A percentile compares a stretch with the other conserved stretches of the same genome.
phyloP scores from a whole-genome alignment of 2,113 vertebrate species.

The Choloepus hoffmanni region DNA sequence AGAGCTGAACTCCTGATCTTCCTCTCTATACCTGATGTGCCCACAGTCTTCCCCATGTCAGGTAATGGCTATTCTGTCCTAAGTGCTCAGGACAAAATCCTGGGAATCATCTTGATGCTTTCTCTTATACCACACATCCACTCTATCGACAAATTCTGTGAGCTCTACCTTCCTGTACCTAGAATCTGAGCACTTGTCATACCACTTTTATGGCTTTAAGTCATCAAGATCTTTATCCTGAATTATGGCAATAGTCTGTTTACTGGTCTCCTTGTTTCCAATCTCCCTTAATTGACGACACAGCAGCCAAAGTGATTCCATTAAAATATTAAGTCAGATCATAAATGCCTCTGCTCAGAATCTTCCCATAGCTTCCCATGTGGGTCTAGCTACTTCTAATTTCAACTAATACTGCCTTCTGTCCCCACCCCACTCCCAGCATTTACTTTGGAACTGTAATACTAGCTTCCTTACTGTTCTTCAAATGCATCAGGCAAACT shows the following conservation, averaged over 20 bases:
- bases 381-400: neutral
- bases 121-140: neutral
- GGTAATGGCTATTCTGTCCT: neutral
- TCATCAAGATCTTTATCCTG: neutral
- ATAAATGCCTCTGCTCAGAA: neutral
- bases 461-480: neutral
- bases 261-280: neutral
- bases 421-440: neutral
- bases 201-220: neutral
- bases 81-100: neutral
- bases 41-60: no score
- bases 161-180: neutral
- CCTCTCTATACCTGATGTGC: neutral
- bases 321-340: neutral
- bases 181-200: neutral
- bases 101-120: neutral
- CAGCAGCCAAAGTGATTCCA: neutral
- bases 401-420: neutral
- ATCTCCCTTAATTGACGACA: no score
- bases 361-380: neutral
- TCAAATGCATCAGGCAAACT: neutral
- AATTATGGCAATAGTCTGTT: no score
- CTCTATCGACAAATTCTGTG: neutral
- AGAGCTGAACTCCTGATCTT: neutral
- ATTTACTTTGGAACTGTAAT: neutral